Evolutionary conservation across 2,888 invertebrate species (phyloP), one percentile per base, ranked within the genome.

Genomic region (Euspilapteryx auroguttella): DNA sequence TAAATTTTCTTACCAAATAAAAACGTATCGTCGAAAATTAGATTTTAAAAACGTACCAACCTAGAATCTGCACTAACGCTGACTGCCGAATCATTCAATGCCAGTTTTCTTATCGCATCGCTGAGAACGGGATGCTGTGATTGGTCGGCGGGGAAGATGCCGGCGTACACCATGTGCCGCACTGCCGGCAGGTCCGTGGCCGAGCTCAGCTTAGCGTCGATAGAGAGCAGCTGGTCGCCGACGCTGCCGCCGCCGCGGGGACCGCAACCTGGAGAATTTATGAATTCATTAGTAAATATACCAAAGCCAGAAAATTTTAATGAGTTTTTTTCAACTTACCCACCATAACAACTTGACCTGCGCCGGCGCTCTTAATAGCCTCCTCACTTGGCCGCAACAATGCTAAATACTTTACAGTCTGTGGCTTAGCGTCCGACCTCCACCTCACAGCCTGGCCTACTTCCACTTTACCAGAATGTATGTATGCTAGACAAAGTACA

Each of bases 41-140:
- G n/a, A n/a, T n/a, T n/a, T n/a, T n/a, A n/a, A n/a, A n/a, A n/a
- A n/a, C 10, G 14, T 26, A 28, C 21, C 27, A 14, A 90, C 92
- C 91, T 93, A 4, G 87, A 83, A 64, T 96, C 96, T 10, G 83
- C 55, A 21, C 76, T 77, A 3, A 94, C 78, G n/a, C 84, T 80
- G 3, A 98, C 96, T 33, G 92, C 94, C 4, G 92, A 88, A 65
- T 99, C 98, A 63, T 96, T 99, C 22, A 99, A 75, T n/a, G 85
- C 81, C 25, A 99, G 76, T 61, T 94, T 94, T 35, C 94, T 93
- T 29, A 99, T 86, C 8, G 98, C 92, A 46, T 78, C 82, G 42
- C 86, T 79, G 10, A 96, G 69, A 29, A 78, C 75, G 1, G 80
- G 51, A 49, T 88, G 87, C 48, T 94, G 88, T 0, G 92, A 88